Percentiles rank a stretch among this genome's conserved stretches.
Evolutionary conservation across 2,888 invertebrate genomes (phyloP).

Genomic region (Geotrupes spiniger): DNA sequence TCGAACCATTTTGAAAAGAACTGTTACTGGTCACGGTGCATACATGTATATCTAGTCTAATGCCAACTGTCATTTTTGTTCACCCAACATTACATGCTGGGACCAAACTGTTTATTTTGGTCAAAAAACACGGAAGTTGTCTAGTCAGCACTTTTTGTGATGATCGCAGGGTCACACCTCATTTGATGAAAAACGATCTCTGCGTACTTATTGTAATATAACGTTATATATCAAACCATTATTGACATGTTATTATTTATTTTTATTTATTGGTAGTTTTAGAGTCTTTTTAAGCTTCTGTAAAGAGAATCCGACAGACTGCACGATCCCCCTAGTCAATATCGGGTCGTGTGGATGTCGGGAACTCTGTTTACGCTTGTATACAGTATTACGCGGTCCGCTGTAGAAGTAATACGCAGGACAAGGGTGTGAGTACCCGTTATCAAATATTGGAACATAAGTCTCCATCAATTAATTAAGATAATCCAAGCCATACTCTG

Average conservation of each 20-base stretch:
- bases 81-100: constrained; percentile 38
- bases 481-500: constrained; percentile 49
- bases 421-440: constrained; percentile 42
- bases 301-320: constrained; percentile 16
- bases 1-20: constrained; percentile 3
- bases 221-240: constrained; percentile 28
- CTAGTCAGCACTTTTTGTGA: constrained; percentile 27
- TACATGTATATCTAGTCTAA: neutral
- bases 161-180: constrained; percentile 16
- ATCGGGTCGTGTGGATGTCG: neutral
- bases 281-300: constrained; percentile 23
- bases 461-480: constrained; percentile 33
- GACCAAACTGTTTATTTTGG: constrained; percentile 27
- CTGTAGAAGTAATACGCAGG: constrained; percentile 34
- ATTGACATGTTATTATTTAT: constrained; percentile 34
- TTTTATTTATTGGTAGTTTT: constrained; percentile 31
- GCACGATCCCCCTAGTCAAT: neutral
- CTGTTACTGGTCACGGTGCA: constrained; percentile 3
- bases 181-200: constrained; percentile 9
- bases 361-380: constrained; percentile 32
- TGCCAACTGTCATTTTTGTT: constrained; percentile 3
- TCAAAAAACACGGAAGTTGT: constrained; percentile 11
- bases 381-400: constrained; percentile 41
- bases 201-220: constrained; percentile 23
- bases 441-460: constrained; percentile 28